Evolutionary conservation across 2,113 vertebrate species (phyloP), one percentile per base, ranked within the genome.

Genomic region (Neomonachus schauinslandi): DNA sequence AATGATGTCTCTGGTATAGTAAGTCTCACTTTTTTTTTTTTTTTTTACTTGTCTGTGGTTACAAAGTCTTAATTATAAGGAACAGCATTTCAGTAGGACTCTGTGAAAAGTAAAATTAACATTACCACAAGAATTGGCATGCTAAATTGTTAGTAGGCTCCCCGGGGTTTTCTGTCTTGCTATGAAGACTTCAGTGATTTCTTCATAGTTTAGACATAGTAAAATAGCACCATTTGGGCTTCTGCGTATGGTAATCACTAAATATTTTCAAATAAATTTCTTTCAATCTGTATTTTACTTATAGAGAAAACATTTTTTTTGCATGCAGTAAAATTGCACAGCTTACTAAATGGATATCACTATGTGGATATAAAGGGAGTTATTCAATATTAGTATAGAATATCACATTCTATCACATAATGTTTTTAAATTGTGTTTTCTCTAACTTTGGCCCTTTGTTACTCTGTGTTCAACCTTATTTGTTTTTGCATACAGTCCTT

Each of bases 191-290:
- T 87, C 53, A 55, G 0, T 63, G 67, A 49, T 83, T 95, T 79
- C 11, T 59, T 91, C 46, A 36, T 72, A 67, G 46, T 69, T 96
- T 57, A 74, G 12, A 65, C 33, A 28, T 6, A 63, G 59, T 71
- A 71, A 91, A 95, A 87, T 65, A 91, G 46, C 1, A 65, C 57
- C 28, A 76, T 80, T 81, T 53, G 26, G 19, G 4, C n/a, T 84
- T 74, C 46, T 59, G 53, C 80, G 22, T 36, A 21, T 91, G 53
- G 6, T 15, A 89, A 9, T 81, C 14, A 7, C 36, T 81, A 72
- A 93, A 95, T 90, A 61, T 86, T 89, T 95, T 95, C 53, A 95
- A 69, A 77, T 77, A 59, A 18, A 89, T 82, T 69, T 92, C 11
- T 80, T 95, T 91, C 55, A 28, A 72, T 94, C 16, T 94, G 26